phyloP scores from a whole-genome alignment of 2,888 invertebrate genomes.

The Gortyna flavago region DNA sequence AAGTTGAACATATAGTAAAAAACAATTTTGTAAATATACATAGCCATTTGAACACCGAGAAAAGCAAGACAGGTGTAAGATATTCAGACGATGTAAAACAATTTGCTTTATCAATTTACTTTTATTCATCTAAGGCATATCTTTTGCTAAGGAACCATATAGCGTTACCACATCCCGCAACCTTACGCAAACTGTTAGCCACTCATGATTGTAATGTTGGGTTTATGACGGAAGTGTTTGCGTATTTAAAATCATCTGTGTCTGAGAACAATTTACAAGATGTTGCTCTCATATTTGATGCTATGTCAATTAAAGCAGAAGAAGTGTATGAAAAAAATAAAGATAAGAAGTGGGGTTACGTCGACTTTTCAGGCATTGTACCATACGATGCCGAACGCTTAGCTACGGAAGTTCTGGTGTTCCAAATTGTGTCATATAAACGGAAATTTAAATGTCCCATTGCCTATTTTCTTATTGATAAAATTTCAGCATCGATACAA shows the following conservation, averaged over 20 bases:
- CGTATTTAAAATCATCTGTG: constrained; percentile 4
- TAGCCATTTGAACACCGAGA: neutral
- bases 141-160: constrained; percentile 10
- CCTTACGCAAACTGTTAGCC: constrained; percentile 1
- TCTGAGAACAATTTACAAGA: neutral
- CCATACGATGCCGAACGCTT: neutral
- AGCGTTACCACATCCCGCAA: neutral
- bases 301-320: no score
- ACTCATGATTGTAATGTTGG: constrained; percentile 9
- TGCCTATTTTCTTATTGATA: constrained; percentile 4
- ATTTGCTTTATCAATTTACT: constrained; percentile 8
- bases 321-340: neutral
- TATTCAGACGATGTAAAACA: constrained; percentile 4
- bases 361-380: constrained; percentile 6
- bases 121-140: constrained; percentile 13
- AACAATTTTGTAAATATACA: neutral
- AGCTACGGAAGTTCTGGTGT: constrained; percentile 7
- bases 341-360: constrained; percentile 12
- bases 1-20: neutral
- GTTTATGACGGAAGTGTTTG: constrained; percentile 12
- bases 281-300: constrained; percentile 13
- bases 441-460: constrained; percentile 17
- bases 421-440: constrained; percentile 1
- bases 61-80: neutral
- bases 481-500: neutral